Evolutionary conservation across 2,797 vertebrate genomes (phyloP), one percentile per base, ranked within the genome.

Genomic region (Karalla daura): DNA sequence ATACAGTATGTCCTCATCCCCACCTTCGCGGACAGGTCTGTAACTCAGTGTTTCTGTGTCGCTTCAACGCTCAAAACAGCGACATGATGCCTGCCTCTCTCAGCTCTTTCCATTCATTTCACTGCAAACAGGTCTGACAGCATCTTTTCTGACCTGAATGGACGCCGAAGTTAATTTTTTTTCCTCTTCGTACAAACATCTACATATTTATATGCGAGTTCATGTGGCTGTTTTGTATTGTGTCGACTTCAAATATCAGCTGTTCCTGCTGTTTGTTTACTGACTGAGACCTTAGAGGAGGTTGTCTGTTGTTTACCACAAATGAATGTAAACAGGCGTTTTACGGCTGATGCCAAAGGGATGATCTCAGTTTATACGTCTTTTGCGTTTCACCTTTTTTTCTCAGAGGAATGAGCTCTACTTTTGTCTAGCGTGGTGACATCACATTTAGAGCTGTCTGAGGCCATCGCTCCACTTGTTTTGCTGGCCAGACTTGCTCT

Each of bases 1-100:
- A 78, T 95, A 15, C 89, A 92, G 64, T 94, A 94, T 51, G 92
- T 95, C 2, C 91, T 95, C 60, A 87, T 94, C 61, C 92, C 94
- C 1, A 93, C 89, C 23, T 95, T 90, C 80, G 82, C 92, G 8
- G 91, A 74, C 73, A 94, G 94, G 94, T 95, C 24, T 49, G 91
- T 85, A 7, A 5, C 7, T 21, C 11, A 5, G 1, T 2, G 11
- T 63, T 33, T 40, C 20, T 15, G 0, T 12, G 5, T 2, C 15
- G 9, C 8, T 44, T 13, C 5, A 56, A 12, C 2, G 4, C 1
- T 1, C 43, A 46, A 69, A 64, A 54, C 12, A 7, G 17, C 14
- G 24, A 51, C 53, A 67, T 76, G 64, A 56, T 72, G 78, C 12
- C 73, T 23, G 32, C 17, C 18, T 3, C 41, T 24, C 35, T 13